These are phyloP conservation scores for Polypterus bichir DNA, from an alignment of 2,113 vertebrate species.

Conservation along the genomic window DNA sequence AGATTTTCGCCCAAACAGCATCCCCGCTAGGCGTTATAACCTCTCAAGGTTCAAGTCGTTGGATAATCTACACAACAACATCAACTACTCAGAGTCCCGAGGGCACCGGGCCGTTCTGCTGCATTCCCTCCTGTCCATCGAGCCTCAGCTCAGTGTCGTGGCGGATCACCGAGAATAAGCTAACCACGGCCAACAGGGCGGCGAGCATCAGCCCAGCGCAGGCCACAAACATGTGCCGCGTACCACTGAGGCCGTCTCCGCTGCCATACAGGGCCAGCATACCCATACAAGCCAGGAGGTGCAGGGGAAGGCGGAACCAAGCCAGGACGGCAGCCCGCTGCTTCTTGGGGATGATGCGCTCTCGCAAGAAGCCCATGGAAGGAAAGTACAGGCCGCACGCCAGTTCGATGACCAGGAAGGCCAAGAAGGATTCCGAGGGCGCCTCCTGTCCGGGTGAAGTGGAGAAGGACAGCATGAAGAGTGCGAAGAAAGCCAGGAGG, in stretches of 20 bases:
- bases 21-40: no score
- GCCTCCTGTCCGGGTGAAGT: slow-evolving; percentile 69
- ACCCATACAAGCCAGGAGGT: slow-evolving; percentile 74
- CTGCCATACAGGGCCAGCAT: slow-evolving; percentile 72
- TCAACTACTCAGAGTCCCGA: neutral
- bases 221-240: slow-evolving; percentile 74
- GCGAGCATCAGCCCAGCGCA: slow-evolving; percentile 71
- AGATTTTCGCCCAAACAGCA: no score
- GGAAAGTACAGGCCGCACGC: slow-evolving; percentile 85
- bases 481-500: slow-evolving; percentile 76
- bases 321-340: slow-evolving; percentile 63
- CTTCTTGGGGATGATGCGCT: slow-evolving; percentile 71
- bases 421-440: slow-evolving; percentile 72
- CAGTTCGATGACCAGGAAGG: slow-evolving; percentile 78
- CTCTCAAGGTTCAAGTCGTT: no score
- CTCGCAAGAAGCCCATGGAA: slow-evolving; percentile 75
- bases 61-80: no score
- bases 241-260: slow-evolving; percentile 66
- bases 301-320: slow-evolving; percentile 79
- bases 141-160: slow-evolving; percentile 65
- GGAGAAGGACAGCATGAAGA: slow-evolving; percentile 84
- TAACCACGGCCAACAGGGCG: slow-evolving; percentile 69
- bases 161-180: slow-evolving; percentile 69
- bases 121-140: slow-evolving; percentile 26
- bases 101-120: slow-evolving; percentile 26